phyloP scores from a whole-genome alignment of 35 echinoderm and acorn worm species.

The Acanthaster planci region DNA sequence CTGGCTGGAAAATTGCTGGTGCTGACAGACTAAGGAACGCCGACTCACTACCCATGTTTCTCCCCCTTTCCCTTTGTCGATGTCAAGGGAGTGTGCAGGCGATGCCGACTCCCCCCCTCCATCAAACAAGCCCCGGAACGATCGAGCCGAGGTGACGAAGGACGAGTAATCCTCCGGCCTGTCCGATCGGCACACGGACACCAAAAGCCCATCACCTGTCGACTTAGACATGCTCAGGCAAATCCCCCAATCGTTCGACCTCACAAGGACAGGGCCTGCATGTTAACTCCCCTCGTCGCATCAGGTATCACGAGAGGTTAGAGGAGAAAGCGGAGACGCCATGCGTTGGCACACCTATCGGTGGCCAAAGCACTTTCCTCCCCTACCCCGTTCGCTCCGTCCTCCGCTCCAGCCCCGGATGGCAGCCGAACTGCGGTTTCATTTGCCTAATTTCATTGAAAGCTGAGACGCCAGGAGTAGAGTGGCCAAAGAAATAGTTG shows the following conservation, averaged over 20 bases:
- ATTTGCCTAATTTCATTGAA: conserved; percentile 29
- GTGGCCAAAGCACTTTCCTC: conserved; percentile 4
- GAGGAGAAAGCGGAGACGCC: not conserved
- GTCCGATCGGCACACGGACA: conserved; percentile 14
- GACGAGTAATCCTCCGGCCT: not conserved
- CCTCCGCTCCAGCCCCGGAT: not conserved
- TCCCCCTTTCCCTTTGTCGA: not conserved
- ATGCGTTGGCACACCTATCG: conserved; percentile 8
- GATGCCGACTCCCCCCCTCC: not conserved
- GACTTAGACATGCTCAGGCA: conserved; percentile 18
- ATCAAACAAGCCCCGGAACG: not conserved
- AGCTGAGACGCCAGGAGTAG: not conserved
- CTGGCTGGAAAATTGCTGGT: conserved; percentile 2
- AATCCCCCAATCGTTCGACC: conserved; percentile 10
- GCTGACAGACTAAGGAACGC: conserved; percentile 1
- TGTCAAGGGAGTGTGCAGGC: not conserved
- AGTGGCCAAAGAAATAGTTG: not conserved
- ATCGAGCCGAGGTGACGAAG: not conserved
- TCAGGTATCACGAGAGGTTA: not conserved
- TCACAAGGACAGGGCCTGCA: not conserved
- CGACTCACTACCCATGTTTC: not conserved
- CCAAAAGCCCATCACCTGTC: conserved; percentile 22
- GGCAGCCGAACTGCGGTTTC: conserved; percentile 6
- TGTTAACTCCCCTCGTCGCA: not conserved
- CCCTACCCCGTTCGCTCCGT: not conserved